Base-by-base conservation (phyloP, 1,140 invertebrate species). In the Dolichoris vasculosae region DNA sequence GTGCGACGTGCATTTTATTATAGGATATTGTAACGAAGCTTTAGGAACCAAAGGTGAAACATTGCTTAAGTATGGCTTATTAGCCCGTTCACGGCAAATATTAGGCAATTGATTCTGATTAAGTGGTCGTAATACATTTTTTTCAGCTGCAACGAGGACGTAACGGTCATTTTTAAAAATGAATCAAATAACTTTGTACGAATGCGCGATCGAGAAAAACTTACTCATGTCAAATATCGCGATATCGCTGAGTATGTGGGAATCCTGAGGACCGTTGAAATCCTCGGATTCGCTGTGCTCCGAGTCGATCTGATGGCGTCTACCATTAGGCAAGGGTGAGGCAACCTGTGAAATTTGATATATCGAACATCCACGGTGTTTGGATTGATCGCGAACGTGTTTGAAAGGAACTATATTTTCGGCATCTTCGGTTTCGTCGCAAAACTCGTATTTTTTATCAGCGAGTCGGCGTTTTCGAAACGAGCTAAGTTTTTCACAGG, bases 371-470 rank as follows among this genome's bases (percentile, higher is more conserved):
- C 88, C 87, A 73, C 89, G 90, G 63, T 91, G 89, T 40, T 90
- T 93, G 8, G 90, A 89, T 78, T 93, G 90, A 91, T 93, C 93
- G 35, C 91, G 90, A 89, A 93, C 91, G 40, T 93, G 92, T 59
- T 93, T 96, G 90, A 97, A 97, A 67, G 96, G 96, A 87, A 97
- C 95, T 84, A 97, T 97, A 91, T 97, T 97, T 90, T 97, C 96
- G 11, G 96, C 96, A 90, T 97, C 97, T 88, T 97, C 97, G 6
- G 91, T 88, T 83, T 93, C 93, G 83, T 97, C 97, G 7, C 96
- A 97, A 88, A 98, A 97, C 90, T 98, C 97, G 90, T 98, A 98
- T 90, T 98, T 98, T 91, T 98, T 98, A 89, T 98, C 97, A 0
- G 97, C 97, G 48, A 98, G 91, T 6, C 97, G 94, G 76, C 97